A percentile compares a stretch with the other conserved stretches of the same genome.
Evolutionary conservation across 2,888 invertebrate species (phyloP).

Genomic region (Idaea dimidiata): DNA sequence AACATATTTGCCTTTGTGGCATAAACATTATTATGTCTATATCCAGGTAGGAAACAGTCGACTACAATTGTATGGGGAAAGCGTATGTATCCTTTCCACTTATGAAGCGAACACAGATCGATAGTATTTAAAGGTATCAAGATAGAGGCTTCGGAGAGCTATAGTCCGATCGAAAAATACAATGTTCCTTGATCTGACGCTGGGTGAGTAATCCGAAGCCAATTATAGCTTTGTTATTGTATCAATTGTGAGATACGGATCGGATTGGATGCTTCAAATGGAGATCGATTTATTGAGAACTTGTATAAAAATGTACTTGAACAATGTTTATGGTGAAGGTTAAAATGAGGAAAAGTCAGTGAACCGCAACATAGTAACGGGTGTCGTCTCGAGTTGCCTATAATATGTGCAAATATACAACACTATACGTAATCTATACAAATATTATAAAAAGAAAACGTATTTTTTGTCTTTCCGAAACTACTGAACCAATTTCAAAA

Average conservation of each 20-base stretch:
- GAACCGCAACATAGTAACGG: neutral
- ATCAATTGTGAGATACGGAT: slow-evolving; percentile 19
- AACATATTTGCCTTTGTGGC: too few relatives aligned
- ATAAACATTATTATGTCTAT: too few relatives aligned
- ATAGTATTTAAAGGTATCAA: too few relatives aligned
- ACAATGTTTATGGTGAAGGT: neutral
- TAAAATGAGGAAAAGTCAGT: neutral
- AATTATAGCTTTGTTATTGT: slow-evolving; percentile 27
- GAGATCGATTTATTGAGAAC: neutral
- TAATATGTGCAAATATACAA: too few relatives aligned
- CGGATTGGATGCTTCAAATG: neutral
- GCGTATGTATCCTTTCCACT: too few relatives aligned
- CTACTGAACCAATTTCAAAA: too few relatives aligned
- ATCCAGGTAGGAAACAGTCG: too few relatives aligned
- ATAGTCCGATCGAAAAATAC: neutral
- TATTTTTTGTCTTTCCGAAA: too few relatives aligned
- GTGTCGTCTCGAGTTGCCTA: neutral
- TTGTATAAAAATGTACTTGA: neutral
- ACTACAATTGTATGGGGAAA: too few relatives aligned
- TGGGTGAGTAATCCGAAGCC: slow-evolving; percentile 23
- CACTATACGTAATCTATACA: too few relatives aligned
- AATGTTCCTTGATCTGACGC: neutral
- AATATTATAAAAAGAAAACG: too few relatives aligned
- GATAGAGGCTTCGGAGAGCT: neutral
- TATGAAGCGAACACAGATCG: too few relatives aligned